Evolutionary conservation across 2,888 invertebrate genomes (phyloP).

Genomic region (Microctonus hyperodae): DNA sequence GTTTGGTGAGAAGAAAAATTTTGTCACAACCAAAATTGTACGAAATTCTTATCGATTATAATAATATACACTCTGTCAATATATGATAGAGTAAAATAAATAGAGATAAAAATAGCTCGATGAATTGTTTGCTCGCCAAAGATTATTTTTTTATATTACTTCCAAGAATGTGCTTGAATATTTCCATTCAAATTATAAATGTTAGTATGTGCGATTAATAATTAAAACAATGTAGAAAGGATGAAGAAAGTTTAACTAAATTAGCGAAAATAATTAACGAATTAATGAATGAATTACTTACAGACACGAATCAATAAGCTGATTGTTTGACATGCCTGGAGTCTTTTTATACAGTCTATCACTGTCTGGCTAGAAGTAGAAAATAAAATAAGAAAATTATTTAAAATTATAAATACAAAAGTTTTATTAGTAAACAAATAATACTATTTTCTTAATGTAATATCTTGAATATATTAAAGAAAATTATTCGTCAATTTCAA

Average conservation of each 20-base stretch:
- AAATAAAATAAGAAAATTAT: slow-evolving; percentile 5
- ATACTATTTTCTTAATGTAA: slow-evolving; percentile 4
- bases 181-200: not conserved
- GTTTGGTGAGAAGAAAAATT: not conserved
- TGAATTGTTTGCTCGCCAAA: not conserved
- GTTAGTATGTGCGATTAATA: no score
- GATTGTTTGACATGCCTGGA: slow-evolving; percentile 69
- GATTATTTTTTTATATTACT: not conserved
- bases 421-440: no score
- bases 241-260: not conserved
- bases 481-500: slow-evolving; percentile 2
- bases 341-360: slow-evolving; percentile 36
- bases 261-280: not conserved
- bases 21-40: not conserved
- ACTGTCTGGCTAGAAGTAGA: slow-evolving; percentile 35
- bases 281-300: slow-evolving; percentile 62
- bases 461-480: not conserved
- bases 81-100: not conserved
- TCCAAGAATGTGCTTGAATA: no score
- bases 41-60: not conserved
- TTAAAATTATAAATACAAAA: not conserved
- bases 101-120: not conserved
- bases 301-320: slow-evolving; percentile 72
- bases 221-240: no score
- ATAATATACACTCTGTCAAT: not conserved